A percentile compares a stretch with the other conserved stretches of the same genome.
phyloP scores from a whole-genome alignment of 2,113 vertebrate species.

The Lophius piscatorius region DNA sequence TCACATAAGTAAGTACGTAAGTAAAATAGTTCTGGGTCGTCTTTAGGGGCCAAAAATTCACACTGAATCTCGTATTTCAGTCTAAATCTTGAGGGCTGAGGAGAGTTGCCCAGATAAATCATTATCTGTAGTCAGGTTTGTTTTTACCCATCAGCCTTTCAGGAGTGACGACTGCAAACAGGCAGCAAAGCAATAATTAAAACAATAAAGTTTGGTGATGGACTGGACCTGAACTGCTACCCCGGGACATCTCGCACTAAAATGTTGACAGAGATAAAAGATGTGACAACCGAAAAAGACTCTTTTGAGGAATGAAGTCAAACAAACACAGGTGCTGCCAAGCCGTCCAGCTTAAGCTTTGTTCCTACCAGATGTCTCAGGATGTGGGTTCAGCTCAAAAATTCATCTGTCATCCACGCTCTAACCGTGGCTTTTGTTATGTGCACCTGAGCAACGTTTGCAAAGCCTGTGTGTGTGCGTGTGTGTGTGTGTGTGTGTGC shows the following conservation, averaged over 20 bases:
- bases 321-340: slow-evolving; percentile 12
- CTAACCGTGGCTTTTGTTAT: slow-evolving; percentile 21
- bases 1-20: no score
- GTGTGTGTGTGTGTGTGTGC: neutral
- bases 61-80: neutral
- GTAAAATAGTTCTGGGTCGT: slow-evolving; percentile 14
- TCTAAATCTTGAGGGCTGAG: slow-evolving; percentile 20
- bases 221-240: no score
- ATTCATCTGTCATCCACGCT: slow-evolving; percentile 16
- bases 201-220: slow-evolving; percentile 8
- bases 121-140: slow-evolving; percentile 7
- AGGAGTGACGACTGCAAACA: slow-evolving; percentile 19
- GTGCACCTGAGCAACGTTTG: slow-evolving; percentile 30
- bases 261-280: slow-evolving; percentile 1
- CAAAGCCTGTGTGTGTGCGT: slow-evolving; percentile 2
- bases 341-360: slow-evolving; percentile 3
- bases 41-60: slow-evolving; percentile 20
- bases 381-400: no score
- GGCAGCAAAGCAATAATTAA: slow-evolving; percentile 22
- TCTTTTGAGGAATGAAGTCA: slow-evolving; percentile 12
- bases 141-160: slow-evolving; percentile 4
- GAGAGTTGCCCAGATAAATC: slow-evolving; percentile 30
- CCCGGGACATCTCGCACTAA: neutral
- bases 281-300: neutral
- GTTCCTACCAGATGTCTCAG: neutral